Conservation (phyloP, 2,797 vertebrate species). For the Schizothorax lantsangensis region DNA sequence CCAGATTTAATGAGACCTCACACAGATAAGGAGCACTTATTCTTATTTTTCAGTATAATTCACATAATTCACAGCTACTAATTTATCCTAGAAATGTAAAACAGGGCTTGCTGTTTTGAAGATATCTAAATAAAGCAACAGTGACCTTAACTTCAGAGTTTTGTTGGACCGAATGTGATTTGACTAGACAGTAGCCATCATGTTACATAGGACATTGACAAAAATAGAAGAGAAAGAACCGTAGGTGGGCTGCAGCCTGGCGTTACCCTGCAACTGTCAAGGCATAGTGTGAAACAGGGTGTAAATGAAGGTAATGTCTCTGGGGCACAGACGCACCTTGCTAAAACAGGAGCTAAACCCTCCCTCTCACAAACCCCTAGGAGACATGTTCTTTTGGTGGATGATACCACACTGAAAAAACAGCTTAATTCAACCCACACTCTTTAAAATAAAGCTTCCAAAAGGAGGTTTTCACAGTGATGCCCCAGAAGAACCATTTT, state of each 20-base stretch:
- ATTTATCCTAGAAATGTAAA: conserved; percentile 21
- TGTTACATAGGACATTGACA: conserved; percentile 35
- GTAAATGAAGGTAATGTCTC: conserved; percentile 46
- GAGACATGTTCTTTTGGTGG: background rate
- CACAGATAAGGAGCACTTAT: conserved; percentile 29
- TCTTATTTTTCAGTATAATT: conserved; percentile 22
- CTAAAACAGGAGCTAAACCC: conserved; percentile 33
- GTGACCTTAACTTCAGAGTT: conserved; percentile 35
- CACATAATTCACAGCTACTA: conserved; percentile 22
- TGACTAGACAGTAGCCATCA: conserved; percentile 43
- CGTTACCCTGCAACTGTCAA: conserved; percentile 41
- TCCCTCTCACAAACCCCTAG: background rate
- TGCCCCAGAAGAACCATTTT: background rate
- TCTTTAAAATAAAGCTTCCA: background rate
- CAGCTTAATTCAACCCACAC: background rate
- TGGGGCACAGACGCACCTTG: conserved; percentile 35
- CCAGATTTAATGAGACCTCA: conserved; percentile 16
- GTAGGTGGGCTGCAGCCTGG: conserved; percentile 34
- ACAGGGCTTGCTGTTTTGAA: background rate
- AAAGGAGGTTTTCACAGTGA: background rate
- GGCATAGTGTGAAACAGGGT: conserved; percentile 41
- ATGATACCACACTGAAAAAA: background rate
- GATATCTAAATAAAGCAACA: conserved; percentile 37
- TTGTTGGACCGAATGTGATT: conserved; percentile 36
- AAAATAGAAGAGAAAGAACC: conserved; percentile 53